Conservation (phyloP, 2,113 vertebrate genomes). For the Actenoides hombroni region DNA sequence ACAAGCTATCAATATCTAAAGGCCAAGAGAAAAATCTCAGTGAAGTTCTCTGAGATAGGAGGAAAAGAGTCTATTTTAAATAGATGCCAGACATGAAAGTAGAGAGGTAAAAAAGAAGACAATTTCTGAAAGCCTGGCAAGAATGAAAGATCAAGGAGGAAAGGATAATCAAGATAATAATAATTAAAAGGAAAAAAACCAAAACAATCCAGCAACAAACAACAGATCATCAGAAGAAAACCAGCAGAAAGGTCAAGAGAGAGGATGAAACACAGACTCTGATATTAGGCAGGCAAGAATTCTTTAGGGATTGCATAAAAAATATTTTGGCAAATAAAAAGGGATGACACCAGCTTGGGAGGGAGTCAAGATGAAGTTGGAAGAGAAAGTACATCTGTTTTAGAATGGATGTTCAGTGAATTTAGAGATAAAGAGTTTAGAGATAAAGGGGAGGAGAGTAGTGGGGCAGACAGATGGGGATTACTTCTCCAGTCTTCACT, state of each 20-base stretch:
- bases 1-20: background rate
- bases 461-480: slow-evolving; percentile 14
- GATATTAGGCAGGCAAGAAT: background rate
- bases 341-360: background rate
- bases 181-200: background rate
- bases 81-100: background rate
- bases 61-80: background rate
- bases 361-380: background rate
- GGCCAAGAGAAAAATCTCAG: background rate
- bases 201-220: background rate
- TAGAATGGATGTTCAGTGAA: background rate
- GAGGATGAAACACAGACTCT: background rate
- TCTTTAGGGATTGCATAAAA: slow-evolving; percentile 1
- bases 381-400: slow-evolving; percentile 51
- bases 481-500: slow-evolving; percentile 12
- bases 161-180: background rate
- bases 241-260: background rate
- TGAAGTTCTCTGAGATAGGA: slow-evolving; percentile 2
- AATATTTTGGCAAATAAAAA: background rate
- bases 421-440: slow-evolving; percentile 44
- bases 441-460: slow-evolving; percentile 8
- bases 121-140: background rate
- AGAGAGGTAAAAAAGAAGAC: background rate
- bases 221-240: background rate
- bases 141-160: slow-evolving; percentile 9